Percentiles rank a stretch among this genome's conserved stretches.
Evolutionary conservation across 1,140 invertebrate species (phyloP).

Genomic region (Solenopsis invicta): DNA sequence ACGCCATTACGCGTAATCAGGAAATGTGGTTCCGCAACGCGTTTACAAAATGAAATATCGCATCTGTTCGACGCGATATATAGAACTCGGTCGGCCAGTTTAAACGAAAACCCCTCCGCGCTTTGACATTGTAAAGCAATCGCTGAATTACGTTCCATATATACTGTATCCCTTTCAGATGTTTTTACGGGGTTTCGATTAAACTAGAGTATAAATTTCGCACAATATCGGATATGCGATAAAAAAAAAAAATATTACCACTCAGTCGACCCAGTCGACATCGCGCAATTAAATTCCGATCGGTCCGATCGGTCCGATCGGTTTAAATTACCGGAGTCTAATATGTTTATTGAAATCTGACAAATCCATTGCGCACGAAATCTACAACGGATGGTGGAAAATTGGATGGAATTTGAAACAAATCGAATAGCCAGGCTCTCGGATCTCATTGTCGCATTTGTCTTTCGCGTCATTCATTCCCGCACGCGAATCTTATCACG

Average conservation of each 20-base stretch:
- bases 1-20: constrained; percentile 24
- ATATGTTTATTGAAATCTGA: constrained; percentile 26
- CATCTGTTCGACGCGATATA: background rate
- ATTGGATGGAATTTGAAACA: constrained; percentile 23
- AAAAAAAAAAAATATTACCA: constrained; percentile 26
- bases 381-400: constrained; percentile 5
- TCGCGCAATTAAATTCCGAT: constrained; percentile 37
- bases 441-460: constrained; percentile 22
- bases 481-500: background rate
- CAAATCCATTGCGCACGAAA: constrained; percentile 16
- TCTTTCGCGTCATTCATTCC: background rate
- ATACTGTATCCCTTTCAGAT: background rate
- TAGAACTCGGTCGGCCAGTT: background rate
- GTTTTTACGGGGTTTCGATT: constrained; percentile 20
- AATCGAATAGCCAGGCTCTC: background rate
- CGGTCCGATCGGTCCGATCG: background rate
- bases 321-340: constrained; percentile 14
- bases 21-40: background rate
- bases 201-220: constrained; percentile 10
- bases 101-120: background rate
- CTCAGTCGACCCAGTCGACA: background rate
- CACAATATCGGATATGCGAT: background rate
- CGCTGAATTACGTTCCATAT: background rate
- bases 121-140: constrained; percentile 2
- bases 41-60: constrained; percentile 33